Conservation (phyloP, 2,113 vertebrate genomes). For the Trochalopteron elliotii region DNA sequence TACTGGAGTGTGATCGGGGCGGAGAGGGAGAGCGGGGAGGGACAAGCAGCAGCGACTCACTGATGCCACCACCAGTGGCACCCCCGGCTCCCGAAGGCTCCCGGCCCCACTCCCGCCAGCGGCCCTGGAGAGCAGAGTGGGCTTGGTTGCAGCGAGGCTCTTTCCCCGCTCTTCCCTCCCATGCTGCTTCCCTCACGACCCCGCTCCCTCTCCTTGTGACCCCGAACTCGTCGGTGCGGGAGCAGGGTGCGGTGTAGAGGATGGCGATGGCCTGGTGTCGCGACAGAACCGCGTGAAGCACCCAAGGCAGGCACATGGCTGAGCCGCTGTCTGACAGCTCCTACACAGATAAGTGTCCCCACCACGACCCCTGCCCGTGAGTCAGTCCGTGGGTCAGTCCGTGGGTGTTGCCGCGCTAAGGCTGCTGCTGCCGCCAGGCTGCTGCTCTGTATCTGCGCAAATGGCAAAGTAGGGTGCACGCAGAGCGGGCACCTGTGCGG, state of each 20-base stretch:
- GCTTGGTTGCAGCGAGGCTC: background rate
- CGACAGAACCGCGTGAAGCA: background rate
- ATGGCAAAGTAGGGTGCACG: background rate
- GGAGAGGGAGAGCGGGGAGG: background rate
- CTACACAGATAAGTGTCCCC: background rate
- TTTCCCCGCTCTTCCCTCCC: background rate
- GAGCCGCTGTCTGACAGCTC: background rate
- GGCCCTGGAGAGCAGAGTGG: background rate
- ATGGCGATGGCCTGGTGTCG: background rate
- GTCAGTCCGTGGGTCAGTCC: background rate
- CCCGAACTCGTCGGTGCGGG: too few species aligned
- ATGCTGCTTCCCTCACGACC: background rate
- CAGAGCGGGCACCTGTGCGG: background rate
- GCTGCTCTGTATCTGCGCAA: background rate
- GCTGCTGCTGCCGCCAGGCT: background rate
- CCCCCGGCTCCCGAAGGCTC: background rate
- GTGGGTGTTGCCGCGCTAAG: background rate
- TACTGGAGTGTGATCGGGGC: background rate
- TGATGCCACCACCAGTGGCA: background rate
- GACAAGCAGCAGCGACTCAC: background rate
- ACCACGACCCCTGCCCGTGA: background rate
- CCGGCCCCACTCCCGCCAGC: background rate
- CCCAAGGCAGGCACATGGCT: background rate
- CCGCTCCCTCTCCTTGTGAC: background rate
- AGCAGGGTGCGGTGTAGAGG: background rate